Conservation (phyloP, 2,113 vertebrate genomes). For the Rhinopithecus roxellana region DNA sequence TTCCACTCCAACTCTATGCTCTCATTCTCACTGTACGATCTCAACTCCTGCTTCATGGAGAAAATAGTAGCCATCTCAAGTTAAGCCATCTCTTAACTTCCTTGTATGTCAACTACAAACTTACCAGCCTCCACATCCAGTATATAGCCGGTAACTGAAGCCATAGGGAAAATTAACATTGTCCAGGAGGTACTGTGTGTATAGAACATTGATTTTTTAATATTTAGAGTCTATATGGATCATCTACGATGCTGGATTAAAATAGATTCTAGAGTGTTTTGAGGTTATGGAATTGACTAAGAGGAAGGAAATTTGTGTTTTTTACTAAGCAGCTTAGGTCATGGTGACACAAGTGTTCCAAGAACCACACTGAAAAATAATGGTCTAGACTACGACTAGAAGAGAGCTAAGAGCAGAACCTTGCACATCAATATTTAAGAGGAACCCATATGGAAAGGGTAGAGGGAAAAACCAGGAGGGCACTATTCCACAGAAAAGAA, state of each 20-base stretch:
- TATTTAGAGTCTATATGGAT: background rate
- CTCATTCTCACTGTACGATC: background rate
- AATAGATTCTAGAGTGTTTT: background rate
- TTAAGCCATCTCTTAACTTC: background rate
- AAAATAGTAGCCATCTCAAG: background rate
- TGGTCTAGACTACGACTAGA: background rate
- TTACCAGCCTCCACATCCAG: background rate
- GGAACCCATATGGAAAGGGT: background rate
- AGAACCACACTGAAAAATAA: background rate
- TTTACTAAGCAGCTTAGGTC: background rate
- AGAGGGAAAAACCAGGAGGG: background rate
- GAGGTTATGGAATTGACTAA: background rate
- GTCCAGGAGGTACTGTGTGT: background rate
- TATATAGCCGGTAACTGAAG: background rate
- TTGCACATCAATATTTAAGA: background rate
- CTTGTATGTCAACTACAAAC: background rate
- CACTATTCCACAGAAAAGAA: background rate
- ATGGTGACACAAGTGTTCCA: background rate
- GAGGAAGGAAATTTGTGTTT: background rate
- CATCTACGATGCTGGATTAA: background rate
- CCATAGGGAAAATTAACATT: background rate
- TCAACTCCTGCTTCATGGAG: background rate
- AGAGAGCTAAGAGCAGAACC: background rate
- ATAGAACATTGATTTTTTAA: background rate
- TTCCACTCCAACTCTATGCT: background rate